phyloP scores from a whole-genome alignment of 30 jellyfish, hydroid and myxozoan genomes.

The Morbakka virulenta region DNA sequence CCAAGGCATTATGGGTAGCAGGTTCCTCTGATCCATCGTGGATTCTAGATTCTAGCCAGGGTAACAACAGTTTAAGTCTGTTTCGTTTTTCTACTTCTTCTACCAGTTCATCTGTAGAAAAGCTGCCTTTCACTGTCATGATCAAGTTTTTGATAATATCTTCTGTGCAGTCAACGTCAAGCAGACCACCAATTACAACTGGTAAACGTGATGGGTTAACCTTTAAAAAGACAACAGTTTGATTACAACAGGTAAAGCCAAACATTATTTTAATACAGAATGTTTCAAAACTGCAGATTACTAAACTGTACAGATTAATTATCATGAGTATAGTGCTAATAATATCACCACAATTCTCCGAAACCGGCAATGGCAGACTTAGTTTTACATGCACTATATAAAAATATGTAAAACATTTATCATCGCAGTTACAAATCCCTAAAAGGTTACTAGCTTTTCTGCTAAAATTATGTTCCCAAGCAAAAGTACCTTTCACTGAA shows the following conservation, averaged over 20 bases:
- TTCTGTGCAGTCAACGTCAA: slow-evolving; percentile 98
- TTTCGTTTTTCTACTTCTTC: slow-evolving; percentile 99
- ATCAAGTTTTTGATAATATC: slow-evolving; percentile 95
- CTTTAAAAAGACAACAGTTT: slow-evolving; percentile 17
- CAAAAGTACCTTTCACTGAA: too few relatives aligned
- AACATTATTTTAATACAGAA: background rate
- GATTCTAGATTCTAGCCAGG: slow-evolving; percentile 96
- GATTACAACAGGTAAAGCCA: background rate
- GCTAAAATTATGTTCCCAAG: too few relatives aligned
- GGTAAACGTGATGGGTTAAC: slow-evolving; percentile 99
- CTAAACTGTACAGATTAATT: background rate
- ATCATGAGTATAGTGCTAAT: background rate
- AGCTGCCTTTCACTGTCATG: slow-evolving; percentile 92
- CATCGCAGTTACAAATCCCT: too few relatives aligned
- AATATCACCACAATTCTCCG: too few relatives aligned
- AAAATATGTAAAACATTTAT: too few relatives aligned
- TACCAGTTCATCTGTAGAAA: slow-evolving; percentile 96
- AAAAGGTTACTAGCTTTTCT: too few relatives aligned
- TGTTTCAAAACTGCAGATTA: background rate
- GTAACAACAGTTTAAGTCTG: slow-evolving; percentile 85
- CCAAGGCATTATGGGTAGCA: slow-evolving; percentile 99
- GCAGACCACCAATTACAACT: slow-evolving; percentile 96
- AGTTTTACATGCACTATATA: too few relatives aligned
- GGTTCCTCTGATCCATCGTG: slow-evolving; percentile 99
- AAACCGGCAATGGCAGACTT: too few relatives aligned